These are phyloP conservation scores for Heliconius hewitsoni DNA, from an alignment of 1,140 invertebrate species.

Conservation along the genomic window DNA sequence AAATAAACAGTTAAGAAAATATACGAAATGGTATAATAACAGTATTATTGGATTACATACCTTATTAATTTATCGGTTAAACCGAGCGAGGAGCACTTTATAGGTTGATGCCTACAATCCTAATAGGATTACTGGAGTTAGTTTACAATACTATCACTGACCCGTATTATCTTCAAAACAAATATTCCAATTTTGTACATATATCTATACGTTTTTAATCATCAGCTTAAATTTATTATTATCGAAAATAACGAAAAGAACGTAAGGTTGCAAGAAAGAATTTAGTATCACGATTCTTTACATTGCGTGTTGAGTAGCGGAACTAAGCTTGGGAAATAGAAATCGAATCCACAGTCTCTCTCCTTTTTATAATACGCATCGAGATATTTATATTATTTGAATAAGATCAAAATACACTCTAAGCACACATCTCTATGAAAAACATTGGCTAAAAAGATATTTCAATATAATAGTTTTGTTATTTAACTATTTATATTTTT, in stretches of 20 bases:
- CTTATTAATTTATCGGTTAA: conserved; percentile 11
- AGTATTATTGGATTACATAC: not conserved
- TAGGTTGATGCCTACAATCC: conserved; percentile 12
- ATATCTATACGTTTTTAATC: not conserved
- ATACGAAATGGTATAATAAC: not conserved
- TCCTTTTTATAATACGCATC: not conserved
- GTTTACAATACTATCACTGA: conserved; percentile 7
- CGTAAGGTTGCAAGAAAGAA: no score
- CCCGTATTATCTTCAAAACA: conserved; percentile 1
- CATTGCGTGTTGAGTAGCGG: no score
- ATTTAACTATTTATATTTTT: no score
- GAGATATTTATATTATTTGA: not conserved
- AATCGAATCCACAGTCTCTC: not conserved
- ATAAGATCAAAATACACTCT: not conserved
- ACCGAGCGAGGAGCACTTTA: conserved; percentile 9
- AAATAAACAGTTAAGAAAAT: not conserved
- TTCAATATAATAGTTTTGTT: no score
- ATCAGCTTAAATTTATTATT: no score
- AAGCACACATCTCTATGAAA: no score
- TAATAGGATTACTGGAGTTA: conserved; percentile 14
- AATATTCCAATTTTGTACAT: not conserved
- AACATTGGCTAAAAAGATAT: no score
- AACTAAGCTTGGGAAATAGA: no score
- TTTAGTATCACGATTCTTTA: not conserved
- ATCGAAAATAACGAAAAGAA: no score